Percentiles rank a stretch among this genome's conserved stretches.
These are phyloP conservation scores for Oreocharis arfaki DNA, from an alignment of 2,113 vertebrate species.

Conservation along the genomic window DNA sequence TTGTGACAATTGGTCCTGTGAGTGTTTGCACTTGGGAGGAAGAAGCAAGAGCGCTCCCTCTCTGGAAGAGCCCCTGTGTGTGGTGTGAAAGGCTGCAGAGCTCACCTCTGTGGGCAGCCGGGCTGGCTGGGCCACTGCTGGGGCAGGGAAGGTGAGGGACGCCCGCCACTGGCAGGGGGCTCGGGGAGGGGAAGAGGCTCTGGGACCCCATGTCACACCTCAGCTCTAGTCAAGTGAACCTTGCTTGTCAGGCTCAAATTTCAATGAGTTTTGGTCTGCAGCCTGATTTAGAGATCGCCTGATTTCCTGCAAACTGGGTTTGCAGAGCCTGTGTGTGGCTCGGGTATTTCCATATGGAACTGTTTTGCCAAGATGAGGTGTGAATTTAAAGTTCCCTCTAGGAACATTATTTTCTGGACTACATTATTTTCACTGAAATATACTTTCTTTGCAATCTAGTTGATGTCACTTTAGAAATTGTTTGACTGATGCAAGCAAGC, in stretches of 20 bases:
- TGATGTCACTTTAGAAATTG: background rate
- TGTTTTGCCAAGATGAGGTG: background rate
- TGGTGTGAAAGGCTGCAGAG: background rate
- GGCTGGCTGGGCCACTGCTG: background rate
- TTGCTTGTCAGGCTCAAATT: background rate
- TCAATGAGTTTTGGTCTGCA: background rate
- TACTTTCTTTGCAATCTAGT: background rate
- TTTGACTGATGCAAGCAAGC: background rate
- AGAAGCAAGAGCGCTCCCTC: background rate
- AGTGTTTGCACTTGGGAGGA: background rate
- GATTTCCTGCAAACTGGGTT: background rate
- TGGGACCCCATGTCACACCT: background rate
- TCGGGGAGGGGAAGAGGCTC: background rate
- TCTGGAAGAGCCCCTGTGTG: background rate
- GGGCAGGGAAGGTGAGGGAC: background rate
- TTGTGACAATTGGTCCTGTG: background rate
- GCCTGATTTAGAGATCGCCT: background rate
- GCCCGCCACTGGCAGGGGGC: accelerated
- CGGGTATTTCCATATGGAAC: slow-evolving; percentile 26
- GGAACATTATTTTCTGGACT: background rate
- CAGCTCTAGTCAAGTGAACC: background rate
- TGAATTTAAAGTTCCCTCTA: background rate
- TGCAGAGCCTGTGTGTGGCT: background rate
- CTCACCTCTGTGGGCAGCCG: background rate
- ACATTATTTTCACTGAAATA: background rate